A percentile compares a stretch with the other conserved stretches of the same genome.
These are phyloP conservation scores for Grammomys surdaster DNA, from an alignment of 2,113 vertebrate species.

Conservation along the genomic window DNA sequence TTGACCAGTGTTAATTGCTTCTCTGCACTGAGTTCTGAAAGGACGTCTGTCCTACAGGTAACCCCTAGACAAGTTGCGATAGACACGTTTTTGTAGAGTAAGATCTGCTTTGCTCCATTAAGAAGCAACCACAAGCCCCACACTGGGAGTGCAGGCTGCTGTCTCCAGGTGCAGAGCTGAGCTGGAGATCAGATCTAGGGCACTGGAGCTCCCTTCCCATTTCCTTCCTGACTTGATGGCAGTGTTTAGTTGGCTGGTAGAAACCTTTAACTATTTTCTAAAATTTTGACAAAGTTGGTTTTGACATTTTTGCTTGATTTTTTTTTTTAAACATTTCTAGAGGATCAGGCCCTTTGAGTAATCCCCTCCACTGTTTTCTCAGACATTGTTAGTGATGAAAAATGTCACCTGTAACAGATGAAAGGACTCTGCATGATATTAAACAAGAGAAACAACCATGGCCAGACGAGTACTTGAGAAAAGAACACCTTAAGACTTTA, in stretches of 20 bases:
- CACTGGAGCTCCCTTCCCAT: background rate
- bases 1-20: background rate
- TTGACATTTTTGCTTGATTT: conserved; percentile 37
- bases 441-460: conserved; percentile 44
- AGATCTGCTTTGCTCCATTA: background rate
- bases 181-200: background rate
- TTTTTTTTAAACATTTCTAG: background rate
- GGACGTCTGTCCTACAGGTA: background rate
- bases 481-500: background rate
- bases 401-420: conserved; percentile 31
- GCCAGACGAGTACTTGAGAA: background rate
- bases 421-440: conserved; percentile 49
- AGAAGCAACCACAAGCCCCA: background rate
- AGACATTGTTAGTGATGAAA: conserved; percentile 53
- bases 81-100: background rate
- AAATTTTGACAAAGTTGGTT: conserved; percentile 55
- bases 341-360: background rate
- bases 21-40: background rate
- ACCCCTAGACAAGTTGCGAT: background rate
- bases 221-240: conserved; percentile 6
- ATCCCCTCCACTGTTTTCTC: conserved; percentile 2
- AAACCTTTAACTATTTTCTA: conserved; percentile 43
- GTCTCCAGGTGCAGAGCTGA: background rate
- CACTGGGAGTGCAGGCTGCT: background rate
- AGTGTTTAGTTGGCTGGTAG: background rate